phyloP scores from a whole-genome alignment of 2,888 invertebrate species.

The Anorthoa munda region DNA sequence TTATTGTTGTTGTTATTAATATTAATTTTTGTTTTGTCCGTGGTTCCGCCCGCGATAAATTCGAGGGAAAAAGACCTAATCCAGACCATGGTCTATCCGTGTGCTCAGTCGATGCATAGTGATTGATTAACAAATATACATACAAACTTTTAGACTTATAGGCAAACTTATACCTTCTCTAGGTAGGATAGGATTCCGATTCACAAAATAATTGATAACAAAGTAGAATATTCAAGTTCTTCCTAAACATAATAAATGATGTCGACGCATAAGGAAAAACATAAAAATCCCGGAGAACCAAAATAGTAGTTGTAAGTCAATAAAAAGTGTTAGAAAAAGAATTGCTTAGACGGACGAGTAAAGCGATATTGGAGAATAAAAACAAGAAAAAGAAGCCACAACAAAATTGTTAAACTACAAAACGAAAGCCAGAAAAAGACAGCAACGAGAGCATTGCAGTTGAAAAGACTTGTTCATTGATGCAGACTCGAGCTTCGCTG shows the following conservation, averaged over 20 bases:
- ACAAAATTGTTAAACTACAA: conserved; percentile 9
- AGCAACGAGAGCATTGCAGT: conserved; percentile 23
- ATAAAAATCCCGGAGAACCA: neutral
- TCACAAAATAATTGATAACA: neutral
- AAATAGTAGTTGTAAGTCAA: neutral
- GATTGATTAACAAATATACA: neutral
- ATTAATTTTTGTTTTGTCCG: too few relatives aligned
- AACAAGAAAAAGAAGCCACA: conserved; percentile 5
- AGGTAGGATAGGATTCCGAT: too few relatives aligned
- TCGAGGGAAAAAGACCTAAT: neutral
- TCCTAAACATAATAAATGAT: neutral
- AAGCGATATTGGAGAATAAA: neutral
- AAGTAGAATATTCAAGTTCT: neutral
- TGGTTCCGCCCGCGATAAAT: too few relatives aligned
- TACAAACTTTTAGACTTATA: too few relatives aligned
- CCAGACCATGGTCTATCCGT: too few relatives aligned
- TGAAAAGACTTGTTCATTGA: conserved; percentile 36
- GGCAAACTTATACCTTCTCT: too few relatives aligned
- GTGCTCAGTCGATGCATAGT: neutral
- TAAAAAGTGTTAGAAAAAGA: neutral
- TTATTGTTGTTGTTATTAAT: too few relatives aligned
- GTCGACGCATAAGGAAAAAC: too few relatives aligned
- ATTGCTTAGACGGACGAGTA: neutral
- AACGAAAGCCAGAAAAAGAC: conserved; percentile 3
- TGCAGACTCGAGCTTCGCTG: conserved; percentile 23